These are phyloP conservation scores for Drosophila lowei DNA, from an alignment of 1,140 invertebrate genomes.

Conservation along the genomic window DNA sequence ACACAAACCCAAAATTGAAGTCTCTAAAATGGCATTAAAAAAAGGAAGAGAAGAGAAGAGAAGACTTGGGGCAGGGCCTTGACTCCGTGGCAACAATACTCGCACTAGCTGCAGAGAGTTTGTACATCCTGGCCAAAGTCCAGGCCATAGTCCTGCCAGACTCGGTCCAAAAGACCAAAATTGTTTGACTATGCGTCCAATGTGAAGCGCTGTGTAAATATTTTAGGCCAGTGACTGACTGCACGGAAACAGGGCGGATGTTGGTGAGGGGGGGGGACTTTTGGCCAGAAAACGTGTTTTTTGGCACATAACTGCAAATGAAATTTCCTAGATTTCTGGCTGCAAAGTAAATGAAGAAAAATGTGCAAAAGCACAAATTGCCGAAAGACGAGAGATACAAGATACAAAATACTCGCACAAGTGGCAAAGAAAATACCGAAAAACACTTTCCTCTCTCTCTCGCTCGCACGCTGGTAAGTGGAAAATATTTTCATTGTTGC, in stretches of 20 bases:
- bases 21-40: conserved; percentile 42
- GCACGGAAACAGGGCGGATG: too few species aligned
- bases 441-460: conserved; percentile 37
- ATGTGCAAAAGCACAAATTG: conserved; percentile 75
- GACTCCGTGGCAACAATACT: conserved; percentile 25
- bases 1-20: conserved; percentile 34
- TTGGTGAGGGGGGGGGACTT: background rate
- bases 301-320: conserved; percentile 75
- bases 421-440: conserved; percentile 20
- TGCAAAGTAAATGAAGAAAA: conserved; percentile 79
- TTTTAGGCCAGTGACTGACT: conserved; percentile 56
- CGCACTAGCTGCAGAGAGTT: conserved; percentile 7
- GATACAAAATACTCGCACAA: conserved; percentile 3
- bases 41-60: background rate
- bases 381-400: conserved; percentile 32
- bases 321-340: conserved; percentile 74
- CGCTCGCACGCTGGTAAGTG: conserved; percentile 31
- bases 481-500: conserved; percentile 81
- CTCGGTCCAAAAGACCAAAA: conserved; percentile 17
- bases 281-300: conserved; percentile 27
- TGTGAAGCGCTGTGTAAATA: conserved; percentile 76
- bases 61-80: background rate
- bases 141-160: conserved; percentile 15
- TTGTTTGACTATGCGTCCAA: conserved; percentile 75
- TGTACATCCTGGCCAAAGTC: conserved; percentile 14